phyloP scores from a whole-genome alignment of 2,797 vertebrate species.

The Acanthurus leucopareius region DNA sequence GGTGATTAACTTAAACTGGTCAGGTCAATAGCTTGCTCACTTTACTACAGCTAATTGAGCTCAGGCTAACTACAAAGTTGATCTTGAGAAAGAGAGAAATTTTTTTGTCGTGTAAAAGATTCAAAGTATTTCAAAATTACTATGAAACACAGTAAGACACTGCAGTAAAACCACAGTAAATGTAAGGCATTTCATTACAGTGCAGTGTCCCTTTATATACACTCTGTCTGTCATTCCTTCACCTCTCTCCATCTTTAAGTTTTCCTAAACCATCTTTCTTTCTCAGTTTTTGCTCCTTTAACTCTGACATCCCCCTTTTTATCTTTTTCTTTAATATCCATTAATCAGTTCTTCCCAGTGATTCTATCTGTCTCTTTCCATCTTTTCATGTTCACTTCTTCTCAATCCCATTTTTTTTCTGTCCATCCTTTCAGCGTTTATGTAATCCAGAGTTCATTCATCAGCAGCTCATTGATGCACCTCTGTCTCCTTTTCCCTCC shows the following conservation, averaged over 20 bases:
- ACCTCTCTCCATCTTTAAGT: conserved; percentile 9
- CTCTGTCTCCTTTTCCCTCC: conserved; percentile 17
- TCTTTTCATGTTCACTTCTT: not conserved
- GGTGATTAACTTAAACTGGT: no score
- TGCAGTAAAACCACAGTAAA: no score
- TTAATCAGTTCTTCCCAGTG: no score
- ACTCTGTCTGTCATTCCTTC: conserved; percentile 31
- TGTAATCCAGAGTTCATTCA: conserved; percentile 30
- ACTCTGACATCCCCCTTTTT: accelerated
- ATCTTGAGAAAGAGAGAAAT: no score
- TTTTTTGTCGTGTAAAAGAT: no score
- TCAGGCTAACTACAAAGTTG: no score
- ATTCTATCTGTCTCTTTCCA: not conserved
- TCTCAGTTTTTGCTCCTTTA: not conserved
- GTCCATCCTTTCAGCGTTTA: conserved; percentile 16
- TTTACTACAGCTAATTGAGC: no score
- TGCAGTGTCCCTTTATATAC: conserved; percentile 2
- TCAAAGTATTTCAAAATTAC: no score
- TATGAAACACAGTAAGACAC: no score
- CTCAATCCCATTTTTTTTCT: not conserved
- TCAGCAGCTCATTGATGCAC: conserved; percentile 25
- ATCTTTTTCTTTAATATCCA: not conserved
- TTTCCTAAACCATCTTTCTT: not conserved
- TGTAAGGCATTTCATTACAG: not conserved
- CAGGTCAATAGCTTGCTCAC: no score